Evolutionary conservation across 2,113 vertebrate genomes (phyloP).

Genomic region (Microcebus jonahi): DNA sequence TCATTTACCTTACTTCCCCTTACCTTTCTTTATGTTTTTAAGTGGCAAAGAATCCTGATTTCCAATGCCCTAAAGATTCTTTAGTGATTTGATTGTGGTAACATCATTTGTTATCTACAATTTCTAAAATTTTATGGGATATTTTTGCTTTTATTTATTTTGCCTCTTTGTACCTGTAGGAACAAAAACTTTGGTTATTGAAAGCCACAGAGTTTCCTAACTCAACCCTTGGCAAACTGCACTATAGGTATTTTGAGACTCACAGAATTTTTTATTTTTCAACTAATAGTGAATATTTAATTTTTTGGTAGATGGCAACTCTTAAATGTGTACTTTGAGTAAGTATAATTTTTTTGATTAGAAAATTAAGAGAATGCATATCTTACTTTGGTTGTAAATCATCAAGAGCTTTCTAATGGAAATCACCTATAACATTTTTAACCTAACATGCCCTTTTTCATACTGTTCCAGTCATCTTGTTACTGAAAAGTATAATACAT

Average conservation of each 20-base stretch:
- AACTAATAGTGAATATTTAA: not conserved
- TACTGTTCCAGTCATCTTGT: not conserved
- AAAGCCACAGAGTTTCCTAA: not conserved
- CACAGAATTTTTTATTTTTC: not conserved
- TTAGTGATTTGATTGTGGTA: not conserved
- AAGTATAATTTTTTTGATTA: not conserved
- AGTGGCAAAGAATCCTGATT: not conserved
- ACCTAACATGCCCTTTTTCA: not conserved
- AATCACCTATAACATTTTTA: not conserved
- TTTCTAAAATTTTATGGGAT: slow-evolving; percentile 20
- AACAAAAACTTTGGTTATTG: not conserved
- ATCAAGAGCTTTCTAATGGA: not conserved
- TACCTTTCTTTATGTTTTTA: not conserved
- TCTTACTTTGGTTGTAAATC: not conserved
- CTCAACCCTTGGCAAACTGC: not conserved
- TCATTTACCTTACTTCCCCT: not conserved
- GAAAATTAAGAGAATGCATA: not conserved
- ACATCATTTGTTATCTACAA: not conserved
- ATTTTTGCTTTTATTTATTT: not conserved
- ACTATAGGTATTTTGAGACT: not conserved
- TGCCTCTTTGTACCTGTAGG: not conserved
- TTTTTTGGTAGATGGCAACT: slow-evolving; percentile 58
- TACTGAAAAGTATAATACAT: slow-evolving; percentile 15
- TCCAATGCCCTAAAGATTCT: not conserved
- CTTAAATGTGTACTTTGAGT: not conserved